Percentiles rank a stretch among this genome's conserved stretches.
phyloP scores from a whole-genome alignment of 2,888 invertebrate genomes.

The Amphipyra berbera region DNA sequence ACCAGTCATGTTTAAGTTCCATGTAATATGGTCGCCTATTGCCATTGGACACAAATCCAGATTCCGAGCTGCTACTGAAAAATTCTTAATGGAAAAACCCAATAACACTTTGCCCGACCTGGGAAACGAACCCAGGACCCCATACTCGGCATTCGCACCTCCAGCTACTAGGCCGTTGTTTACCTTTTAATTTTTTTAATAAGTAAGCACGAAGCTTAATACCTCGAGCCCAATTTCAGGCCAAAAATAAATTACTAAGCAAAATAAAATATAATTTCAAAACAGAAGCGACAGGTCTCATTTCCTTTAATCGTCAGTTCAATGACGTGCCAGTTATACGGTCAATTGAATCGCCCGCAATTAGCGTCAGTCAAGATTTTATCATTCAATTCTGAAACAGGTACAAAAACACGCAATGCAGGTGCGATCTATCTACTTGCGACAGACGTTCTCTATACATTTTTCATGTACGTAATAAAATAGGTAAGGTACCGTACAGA shows the following conservation, averaged over 20 bases:
- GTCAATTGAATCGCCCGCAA: constrained; percentile 38
- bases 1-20: too few species aligned
- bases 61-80: too few species aligned
- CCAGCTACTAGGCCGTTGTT: too few species aligned
- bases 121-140: too few species aligned
- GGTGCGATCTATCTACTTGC: constrained; percentile 57
- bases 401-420: constrained; percentile 65
- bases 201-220: too few species aligned
- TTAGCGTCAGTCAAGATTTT: constrained; percentile 50
- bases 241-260: constrained; percentile 12
- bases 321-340: constrained; percentile 26
- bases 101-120: too few species aligned
- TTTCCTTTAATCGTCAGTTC: constrained; percentile 27
- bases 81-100: too few species aligned
- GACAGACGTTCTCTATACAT: constrained; percentile 62
- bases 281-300: constrained; percentile 13
- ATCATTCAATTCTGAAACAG: constrained; percentile 43
- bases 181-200: too few species aligned
- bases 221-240: background rate
- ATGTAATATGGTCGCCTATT: too few species aligned
- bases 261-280: constrained; percentile 19
- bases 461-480: constrained; percentile 67
- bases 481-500: constrained; percentile 20
- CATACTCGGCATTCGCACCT: too few species aligned
- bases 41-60: too few species aligned